Percentiles rank a stretch among this genome's conserved stretches.
These are phyloP conservation scores for Schizaphis graminum DNA, from an alignment of 2,888 invertebrate genomes.

Conservation along the genomic window DNA sequence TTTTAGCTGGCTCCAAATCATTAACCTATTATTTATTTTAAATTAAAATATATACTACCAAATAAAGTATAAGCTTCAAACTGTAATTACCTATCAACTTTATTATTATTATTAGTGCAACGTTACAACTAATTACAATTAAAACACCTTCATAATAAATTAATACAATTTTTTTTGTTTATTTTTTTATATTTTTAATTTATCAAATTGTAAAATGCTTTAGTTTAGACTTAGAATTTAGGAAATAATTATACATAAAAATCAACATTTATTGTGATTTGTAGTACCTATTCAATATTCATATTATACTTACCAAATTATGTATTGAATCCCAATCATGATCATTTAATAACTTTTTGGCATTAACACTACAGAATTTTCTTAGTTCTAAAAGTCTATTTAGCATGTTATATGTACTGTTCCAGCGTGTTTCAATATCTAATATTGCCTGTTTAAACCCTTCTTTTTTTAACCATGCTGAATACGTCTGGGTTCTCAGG, in stretches of 20 bases:
- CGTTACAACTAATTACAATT: too few relatives aligned
- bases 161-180: too few relatives aligned
- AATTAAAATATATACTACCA: neutral
- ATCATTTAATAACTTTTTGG: neutral
- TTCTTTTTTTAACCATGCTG: neutral
- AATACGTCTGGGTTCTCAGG: neutral
- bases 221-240: neutral
- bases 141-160: too few relatives aligned
- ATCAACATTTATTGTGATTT: neutral
- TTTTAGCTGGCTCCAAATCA: neutral
- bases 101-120: too few relatives aligned
- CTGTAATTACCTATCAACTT: too few relatives aligned
- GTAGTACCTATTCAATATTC: neutral
- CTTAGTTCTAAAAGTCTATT: constrained; percentile 38
- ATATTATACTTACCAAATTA: neutral
- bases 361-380: neutral
- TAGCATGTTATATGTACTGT: constrained; percentile 67
- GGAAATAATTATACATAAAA: neutral
- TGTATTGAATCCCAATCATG: constrained; percentile 10
- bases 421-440: constrained; percentile 68
- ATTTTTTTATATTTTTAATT: neutral
- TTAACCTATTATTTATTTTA: neutral
- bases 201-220: neutral
- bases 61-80: too few relatives aligned
- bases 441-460: constrained; percentile 22